Conservation (phyloP, 1,140 invertebrate species). For the Drosophila virilis region DNA sequence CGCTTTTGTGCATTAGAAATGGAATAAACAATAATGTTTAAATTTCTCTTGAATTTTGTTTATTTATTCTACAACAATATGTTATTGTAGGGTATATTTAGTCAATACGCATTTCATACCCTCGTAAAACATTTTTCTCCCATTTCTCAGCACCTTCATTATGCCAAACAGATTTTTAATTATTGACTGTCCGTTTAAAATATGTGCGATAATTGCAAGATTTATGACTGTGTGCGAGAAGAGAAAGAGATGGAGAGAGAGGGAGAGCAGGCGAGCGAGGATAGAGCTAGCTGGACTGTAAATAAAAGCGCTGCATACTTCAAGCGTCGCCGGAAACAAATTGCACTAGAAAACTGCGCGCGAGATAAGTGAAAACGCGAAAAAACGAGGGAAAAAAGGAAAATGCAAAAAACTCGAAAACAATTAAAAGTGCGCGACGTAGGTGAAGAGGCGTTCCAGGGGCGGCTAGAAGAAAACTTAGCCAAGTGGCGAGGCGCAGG, state of each 20-base stretch:
- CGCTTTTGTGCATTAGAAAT: too few relatives aligned
- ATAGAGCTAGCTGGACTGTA: not conserved
- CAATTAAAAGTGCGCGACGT: constrained; percentile 64
- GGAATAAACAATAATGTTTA: too few relatives aligned
- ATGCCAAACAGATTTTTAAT: not conserved
- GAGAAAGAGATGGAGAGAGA: constrained; percentile 30
- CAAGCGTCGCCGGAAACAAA: constrained; percentile 49
- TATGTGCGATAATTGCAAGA: constrained; percentile 23
- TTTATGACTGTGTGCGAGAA: constrained; percentile 25
- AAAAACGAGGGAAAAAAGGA: too few relatives aligned
- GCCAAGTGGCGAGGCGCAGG: constrained; percentile 50
- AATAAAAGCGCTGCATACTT: constrained; percentile 44
- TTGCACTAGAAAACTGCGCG: constrained; percentile 35
- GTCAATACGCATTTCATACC: too few relatives aligned
- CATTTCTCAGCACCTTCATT: not conserved
- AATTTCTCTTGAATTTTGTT: too few relatives aligned
- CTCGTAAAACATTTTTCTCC: too few relatives aligned
- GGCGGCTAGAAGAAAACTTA: constrained; percentile 41
- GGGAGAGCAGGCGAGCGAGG: not conserved
- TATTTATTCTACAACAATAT: too few relatives aligned
- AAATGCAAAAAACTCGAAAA: too few relatives aligned
- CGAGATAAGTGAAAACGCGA: not conserved
- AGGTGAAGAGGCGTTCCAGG: constrained; percentile 1
- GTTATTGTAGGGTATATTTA: too few relatives aligned
- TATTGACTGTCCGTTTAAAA: constrained; percentile 13